phyloP scores from a whole-genome alignment of 2,113 vertebrate species.

The Dipodomys spectabilis region DNA sequence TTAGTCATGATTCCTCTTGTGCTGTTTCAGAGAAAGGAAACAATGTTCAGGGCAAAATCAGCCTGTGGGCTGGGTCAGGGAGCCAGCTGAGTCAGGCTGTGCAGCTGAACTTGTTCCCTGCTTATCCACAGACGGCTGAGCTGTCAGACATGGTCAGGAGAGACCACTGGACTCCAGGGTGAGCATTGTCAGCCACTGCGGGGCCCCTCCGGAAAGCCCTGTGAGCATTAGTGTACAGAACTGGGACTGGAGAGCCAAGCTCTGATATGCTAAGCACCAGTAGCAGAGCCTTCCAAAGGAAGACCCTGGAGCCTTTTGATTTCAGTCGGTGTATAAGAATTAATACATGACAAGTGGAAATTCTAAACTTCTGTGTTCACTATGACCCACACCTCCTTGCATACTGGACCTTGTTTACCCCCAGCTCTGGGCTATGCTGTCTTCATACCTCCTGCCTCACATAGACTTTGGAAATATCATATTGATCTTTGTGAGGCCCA shows the following conservation, averaged over 20 bases:
- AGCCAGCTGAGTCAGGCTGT: not conserved
- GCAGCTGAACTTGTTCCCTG: too few relatives aligned
- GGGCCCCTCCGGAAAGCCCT: too few relatives aligned
- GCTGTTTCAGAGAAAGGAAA: not conserved
- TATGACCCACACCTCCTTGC: too few relatives aligned
- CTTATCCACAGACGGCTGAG: too few relatives aligned
- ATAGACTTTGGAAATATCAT: slow-evolving; percentile 3
- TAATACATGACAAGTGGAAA: slow-evolving; percentile 27
- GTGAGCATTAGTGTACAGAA: too few relatives aligned
- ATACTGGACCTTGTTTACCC: slow-evolving; percentile 34
- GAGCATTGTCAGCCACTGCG: too few relatives aligned
- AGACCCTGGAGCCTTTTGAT: not conserved
- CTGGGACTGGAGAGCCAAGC: too few relatives aligned
- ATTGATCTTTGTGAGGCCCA: not conserved
- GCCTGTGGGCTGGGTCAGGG: not conserved
- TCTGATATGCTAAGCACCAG: not conserved
- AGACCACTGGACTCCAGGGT: too few relatives aligned
- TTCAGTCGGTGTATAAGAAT: slow-evolving; percentile 21
- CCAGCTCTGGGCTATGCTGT: not conserved
- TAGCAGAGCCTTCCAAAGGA: not conserved
- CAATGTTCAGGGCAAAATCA: fast-evolving
- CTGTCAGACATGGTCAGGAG: too few relatives aligned
- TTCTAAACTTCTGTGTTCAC: too few relatives aligned
- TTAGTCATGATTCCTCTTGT: not conserved
- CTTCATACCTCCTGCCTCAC: not conserved